phyloP scores from a whole-genome alignment of 2,113 vertebrate species.

The Neodon shergylaensis region DNA sequence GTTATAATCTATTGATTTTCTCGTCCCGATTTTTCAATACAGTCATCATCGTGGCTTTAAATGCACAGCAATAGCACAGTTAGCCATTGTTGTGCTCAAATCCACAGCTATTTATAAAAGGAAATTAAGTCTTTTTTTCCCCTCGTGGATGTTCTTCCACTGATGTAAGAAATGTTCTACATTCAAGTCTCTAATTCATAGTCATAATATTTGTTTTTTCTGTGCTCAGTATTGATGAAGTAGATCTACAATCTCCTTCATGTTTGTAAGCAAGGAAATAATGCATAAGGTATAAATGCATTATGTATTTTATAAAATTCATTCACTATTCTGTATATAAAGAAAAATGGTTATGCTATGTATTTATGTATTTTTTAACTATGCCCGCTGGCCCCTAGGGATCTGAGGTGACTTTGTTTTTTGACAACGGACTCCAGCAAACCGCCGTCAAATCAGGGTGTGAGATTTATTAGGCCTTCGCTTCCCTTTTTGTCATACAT shows the following conservation, averaged over 20 bases:
- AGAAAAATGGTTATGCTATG: background rate
- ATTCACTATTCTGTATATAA: background rate
- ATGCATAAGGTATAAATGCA: background rate
- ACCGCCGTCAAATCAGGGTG: constrained; percentile 14
- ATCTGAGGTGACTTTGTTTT: background rate
- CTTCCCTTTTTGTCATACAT: background rate
- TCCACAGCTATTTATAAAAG: constrained; percentile 73
- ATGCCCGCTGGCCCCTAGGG: background rate
- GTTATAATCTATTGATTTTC: constrained; percentile 78
- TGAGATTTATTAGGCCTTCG: constrained; percentile 27
- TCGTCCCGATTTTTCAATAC: constrained; percentile 65
- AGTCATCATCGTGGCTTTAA: constrained; percentile 79
- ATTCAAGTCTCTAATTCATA: constrained; percentile 62
- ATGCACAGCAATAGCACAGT: constrained; percentile 69
- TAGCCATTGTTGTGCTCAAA: constrained; percentile 66
- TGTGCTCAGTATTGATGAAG: constrained; percentile 15
- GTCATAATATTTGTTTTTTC: constrained; percentile 56
- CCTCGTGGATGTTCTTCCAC: constrained; percentile 56
- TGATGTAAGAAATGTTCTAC: constrained; percentile 59
- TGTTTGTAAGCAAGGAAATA: background rate
- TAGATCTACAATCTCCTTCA: background rate
- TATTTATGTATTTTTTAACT: background rate
- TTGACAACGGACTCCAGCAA: background rate
- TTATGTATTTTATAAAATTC: background rate
- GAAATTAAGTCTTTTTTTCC: constrained; percentile 71